Evolutionary conservation across 2,797 vertebrate genomes (phyloP), one percentile per base, ranked within the genome.

Genomic region (Tenualosa thibaudeaui): DNA sequence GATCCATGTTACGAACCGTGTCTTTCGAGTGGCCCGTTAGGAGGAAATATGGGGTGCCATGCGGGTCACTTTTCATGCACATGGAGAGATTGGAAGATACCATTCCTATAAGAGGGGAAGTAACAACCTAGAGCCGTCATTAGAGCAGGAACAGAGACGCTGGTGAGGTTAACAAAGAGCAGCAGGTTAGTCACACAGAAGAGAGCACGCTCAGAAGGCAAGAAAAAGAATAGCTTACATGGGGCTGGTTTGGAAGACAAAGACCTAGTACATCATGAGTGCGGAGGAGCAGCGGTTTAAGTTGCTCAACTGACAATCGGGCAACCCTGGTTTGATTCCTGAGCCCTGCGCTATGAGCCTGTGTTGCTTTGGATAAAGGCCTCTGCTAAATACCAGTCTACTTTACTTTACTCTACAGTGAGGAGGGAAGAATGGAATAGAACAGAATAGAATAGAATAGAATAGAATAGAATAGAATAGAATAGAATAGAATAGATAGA

Each of bases 61-160:
- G 98, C 97, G 97, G 99, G 97, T 99, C 98, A 99, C 97, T 98
- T 99, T 99, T 99, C 98, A 99, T 99, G 98, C 98, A 99, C 98
- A 99, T 99, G 97, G 98, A 99, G 97, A 99, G 97, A 96, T 97
- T 98, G 97, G 98, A 99, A 98, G 98, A 97, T 96, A 98, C 97
- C 98, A 97, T 98, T 99, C 98, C 98, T 99, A 99, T 96, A 98
- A 97, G 98, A 97, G 97, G 98, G 96, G 97, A 97, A 98, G 98
- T 98, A 98, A 99, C 96, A 99, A 97, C 97, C 98, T 99, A 97
- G 97, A 98, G 96, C 97, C 97, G 97, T 99, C 97, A 99, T 99
- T 97, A 99, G 98, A 97, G 97, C 98, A 96, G 98, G 97, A 97
- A 95, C 96, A 97, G 94, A 93, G 91, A 94, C 94, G 95, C 93